A percentile compares a stretch with the other conserved stretches of the same genome.
Conservation (phyloP, 35 echinoderm and acorn worm genomes). For the Ophiothrix spiculata region DNA sequence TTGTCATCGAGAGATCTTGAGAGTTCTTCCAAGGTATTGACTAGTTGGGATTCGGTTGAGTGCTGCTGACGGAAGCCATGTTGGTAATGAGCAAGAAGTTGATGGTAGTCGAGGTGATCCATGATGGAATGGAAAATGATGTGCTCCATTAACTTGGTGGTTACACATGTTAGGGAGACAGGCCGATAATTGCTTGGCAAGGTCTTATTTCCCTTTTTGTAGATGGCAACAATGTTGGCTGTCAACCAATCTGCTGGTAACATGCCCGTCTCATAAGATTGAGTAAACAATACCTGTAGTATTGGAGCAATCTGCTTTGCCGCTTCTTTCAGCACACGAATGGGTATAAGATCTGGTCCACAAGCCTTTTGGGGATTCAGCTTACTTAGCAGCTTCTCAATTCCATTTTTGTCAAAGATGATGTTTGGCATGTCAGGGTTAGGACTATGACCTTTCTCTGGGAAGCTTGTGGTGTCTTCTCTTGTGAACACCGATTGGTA, state of each 20-base stretch:
- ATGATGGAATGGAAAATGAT: too few species aligned
- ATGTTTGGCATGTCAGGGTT: background rate
- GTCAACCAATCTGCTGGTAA: background rate
- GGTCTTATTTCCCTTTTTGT: background rate
- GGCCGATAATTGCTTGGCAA: background rate
- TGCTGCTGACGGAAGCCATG: too few species aligned
- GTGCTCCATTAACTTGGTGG: too few species aligned
- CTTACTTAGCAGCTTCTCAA: background rate
- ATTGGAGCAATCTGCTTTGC: background rate
- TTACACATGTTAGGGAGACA: too few species aligned
- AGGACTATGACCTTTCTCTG: background rate
- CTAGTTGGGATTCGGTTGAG: too few species aligned
- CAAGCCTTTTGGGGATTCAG: background rate
- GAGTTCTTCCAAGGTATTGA: too few species aligned
- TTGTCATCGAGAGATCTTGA: too few species aligned
- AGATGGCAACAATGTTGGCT: too few species aligned
- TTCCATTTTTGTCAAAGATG: background rate
- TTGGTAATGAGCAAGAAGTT: too few species aligned
- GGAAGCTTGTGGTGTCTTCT: slow-evolving; percentile 5
- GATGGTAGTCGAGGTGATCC: too few species aligned
- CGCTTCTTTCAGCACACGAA: background rate
- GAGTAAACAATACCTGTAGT: background rate
- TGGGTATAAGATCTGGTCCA: background rate
- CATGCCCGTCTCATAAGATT: background rate
- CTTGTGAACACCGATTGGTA: background rate